Percentiles rank a stretch among this genome's conserved stretches.
Evolutionary conservation across 2,113 vertebrate species (phyloP).

Genomic region (Perca fluviatilis): DNA sequence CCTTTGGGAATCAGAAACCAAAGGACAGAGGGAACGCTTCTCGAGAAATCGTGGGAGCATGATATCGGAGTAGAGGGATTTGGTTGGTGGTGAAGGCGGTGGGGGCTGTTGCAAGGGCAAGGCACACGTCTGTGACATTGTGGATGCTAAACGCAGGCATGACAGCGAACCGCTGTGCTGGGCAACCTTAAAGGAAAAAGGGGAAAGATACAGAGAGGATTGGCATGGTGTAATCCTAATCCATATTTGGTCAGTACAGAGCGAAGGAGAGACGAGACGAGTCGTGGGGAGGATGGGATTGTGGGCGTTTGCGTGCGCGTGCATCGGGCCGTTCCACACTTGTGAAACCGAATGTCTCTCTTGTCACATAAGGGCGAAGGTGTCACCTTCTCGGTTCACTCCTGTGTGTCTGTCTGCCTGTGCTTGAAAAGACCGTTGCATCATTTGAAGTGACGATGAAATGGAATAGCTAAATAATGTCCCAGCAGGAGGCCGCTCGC

Average conservation of each 20-base stretch:
- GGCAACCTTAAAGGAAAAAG: slow-evolving; percentile 22
- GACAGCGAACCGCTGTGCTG: slow-evolving; percentile 46
- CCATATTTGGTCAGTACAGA: slow-evolving; percentile 25
- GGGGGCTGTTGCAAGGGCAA: slow-evolving; percentile 42
- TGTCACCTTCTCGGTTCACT: slow-evolving; percentile 67
- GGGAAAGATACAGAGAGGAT: not conserved
- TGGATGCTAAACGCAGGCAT: slow-evolving; percentile 38
- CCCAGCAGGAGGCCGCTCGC: slow-evolving; percentile 78
- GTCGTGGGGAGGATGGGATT: slow-evolving; percentile 16
- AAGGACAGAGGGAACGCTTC: slow-evolving; percentile 65
- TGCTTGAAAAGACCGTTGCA: slow-evolving; percentile 74
- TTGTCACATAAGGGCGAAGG: slow-evolving; percentile 57
- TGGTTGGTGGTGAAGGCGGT: slow-evolving; percentile 25
- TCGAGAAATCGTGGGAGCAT: slow-evolving; percentile 42
- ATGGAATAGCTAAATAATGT: slow-evolving; percentile 84
- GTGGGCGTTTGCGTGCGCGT: not conserved
- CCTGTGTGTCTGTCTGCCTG: slow-evolving; percentile 43
- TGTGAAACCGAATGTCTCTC: slow-evolving; percentile 50
- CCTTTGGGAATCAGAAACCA: slow-evolving; percentile 77
- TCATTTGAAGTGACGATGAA: slow-evolving; percentile 81
- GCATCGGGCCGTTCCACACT: slow-evolving; percentile 17
- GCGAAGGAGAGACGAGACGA: slow-evolving; percentile 7
- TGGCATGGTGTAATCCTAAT: slow-evolving; percentile 16
- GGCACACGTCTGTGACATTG: slow-evolving; percentile 52
- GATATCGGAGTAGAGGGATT: slow-evolving; percentile 56